A percentile compares a stretch with the other conserved stretches of the same genome.
Conservation (phyloP, 2,888 invertebrate genomes). For the Leptinotarsa haldemani region DNA sequence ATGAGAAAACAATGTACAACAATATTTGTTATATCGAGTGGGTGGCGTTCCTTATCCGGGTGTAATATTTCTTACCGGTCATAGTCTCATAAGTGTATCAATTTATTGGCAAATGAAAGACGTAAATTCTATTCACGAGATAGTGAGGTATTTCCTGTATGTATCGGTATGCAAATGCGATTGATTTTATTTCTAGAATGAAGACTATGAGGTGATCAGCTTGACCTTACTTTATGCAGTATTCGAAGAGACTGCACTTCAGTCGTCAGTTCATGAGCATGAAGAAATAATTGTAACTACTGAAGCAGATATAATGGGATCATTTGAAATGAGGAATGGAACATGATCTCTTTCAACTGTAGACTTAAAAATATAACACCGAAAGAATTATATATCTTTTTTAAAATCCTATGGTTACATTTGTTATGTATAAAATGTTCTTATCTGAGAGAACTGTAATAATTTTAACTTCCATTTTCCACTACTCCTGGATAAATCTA, state of each 20-base stretch:
- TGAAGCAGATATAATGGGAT: not conserved
- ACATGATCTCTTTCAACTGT: too few relatives aligned
- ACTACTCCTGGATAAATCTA: too few relatives aligned
- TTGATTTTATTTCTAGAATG: constrained; percentile 19
- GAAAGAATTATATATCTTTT: too few relatives aligned
- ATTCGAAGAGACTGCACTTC: constrained; percentile 8
- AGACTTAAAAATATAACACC: too few relatives aligned
- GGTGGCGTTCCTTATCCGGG: constrained; percentile 15
- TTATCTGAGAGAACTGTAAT: too few relatives aligned
- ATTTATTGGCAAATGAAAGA: constrained; percentile 8
- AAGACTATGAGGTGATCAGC: constrained; percentile 18
- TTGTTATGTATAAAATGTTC: too few relatives aligned
- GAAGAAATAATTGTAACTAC: not conserved
- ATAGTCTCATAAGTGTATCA: constrained; percentile 19
- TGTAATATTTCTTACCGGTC: constrained; percentile 10
- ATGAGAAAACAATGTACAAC: not conserved
- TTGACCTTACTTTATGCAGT: constrained; percentile 12
- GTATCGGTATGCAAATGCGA: constrained; percentile 19
- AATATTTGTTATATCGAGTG: not conserved
- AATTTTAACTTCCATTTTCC: too few relatives aligned
- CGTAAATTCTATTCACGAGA: constrained; percentile 15
- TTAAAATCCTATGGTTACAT: too few relatives aligned
- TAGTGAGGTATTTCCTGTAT: constrained; percentile 18
- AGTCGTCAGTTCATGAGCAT: not conserved
- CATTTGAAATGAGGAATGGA: too few relatives aligned